Evolutionary conservation across 1,140 invertebrate genomes (phyloP).

Genomic region (Drosophila elegans): DNA sequence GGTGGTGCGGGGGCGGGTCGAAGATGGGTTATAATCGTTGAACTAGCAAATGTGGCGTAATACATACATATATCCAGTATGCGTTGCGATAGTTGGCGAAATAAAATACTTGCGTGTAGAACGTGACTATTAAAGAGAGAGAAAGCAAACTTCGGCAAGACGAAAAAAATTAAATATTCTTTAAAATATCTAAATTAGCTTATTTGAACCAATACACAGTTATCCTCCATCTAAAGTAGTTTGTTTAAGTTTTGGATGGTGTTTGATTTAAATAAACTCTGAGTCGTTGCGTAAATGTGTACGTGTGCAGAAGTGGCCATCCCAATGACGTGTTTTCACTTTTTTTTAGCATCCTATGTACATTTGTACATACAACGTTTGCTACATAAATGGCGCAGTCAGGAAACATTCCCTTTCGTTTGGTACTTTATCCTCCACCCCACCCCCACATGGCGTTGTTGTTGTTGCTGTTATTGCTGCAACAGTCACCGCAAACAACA

Average conservation of each 20-base stretch:
- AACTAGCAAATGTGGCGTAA: constrained; percentile 43
- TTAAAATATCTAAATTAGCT: too few species aligned
- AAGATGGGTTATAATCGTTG: constrained; percentile 15
- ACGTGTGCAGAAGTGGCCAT: constrained; percentile 27
- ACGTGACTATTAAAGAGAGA: constrained; percentile 14
- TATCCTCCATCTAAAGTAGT: too few species aligned
- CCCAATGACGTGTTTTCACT: constrained; percentile 50
- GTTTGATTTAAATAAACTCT: too few species aligned
- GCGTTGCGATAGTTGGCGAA: constrained; percentile 41
- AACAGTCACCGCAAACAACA: constrained; percentile 35
- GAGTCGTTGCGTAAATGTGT: too few species aligned
- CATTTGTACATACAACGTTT: background rate
- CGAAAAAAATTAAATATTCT: too few species aligned
- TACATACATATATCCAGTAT: constrained; percentile 12
- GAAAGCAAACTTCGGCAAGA: too few species aligned
- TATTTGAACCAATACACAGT: too few species aligned
- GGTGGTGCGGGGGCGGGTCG: background rate
- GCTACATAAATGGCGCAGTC: constrained; percentile 38
- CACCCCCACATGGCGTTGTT: constrained; percentile 22
- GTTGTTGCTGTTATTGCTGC: constrained; percentile 32
- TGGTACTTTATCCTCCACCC: constrained; percentile 33
- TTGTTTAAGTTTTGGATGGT: too few species aligned
- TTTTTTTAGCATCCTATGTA: constrained; percentile 18
- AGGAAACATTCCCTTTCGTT: constrained; percentile 71
- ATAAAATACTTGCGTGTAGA: constrained; percentile 44